Base-by-base conservation (phyloP, 1,140 invertebrate species). In the Drosophila ambigua region DNA sequence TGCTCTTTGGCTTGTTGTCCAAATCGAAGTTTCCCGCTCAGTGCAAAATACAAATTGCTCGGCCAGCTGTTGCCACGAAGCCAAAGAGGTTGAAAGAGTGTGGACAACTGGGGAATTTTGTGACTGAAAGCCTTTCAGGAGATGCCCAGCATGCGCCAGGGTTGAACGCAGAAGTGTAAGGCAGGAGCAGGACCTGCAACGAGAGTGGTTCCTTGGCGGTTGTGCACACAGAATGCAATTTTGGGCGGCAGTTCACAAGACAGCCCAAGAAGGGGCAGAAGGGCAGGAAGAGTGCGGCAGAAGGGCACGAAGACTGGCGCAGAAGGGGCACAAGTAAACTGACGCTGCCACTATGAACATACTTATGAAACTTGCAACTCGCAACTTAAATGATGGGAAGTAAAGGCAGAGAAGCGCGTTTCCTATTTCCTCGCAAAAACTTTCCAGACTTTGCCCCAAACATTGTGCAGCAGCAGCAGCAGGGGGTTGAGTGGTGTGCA, bases 111-210 rank as follows among this genome's bases (percentile, higher is more conserved):
- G 23, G 44, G 31, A 59, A 63, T 64, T 51, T 26, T 74, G 48
- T 79, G 78, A 76, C 66, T 63, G 69, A 85, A 78, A 66, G 76
- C 74, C 74, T 78, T 72, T 88, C 75, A 88, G 60, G 66, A 82
- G 60, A 75, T 59, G 61, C 44, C 26, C 49, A 62, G 45, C 68
- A 66, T 71, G 67, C 60, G 24, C 53, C 77, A 55, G 48, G 59
- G 46, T 59, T 49, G 49, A 20, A 20, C 20, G 1, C 20, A 20
- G 2, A 20, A 20, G 20, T 20, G 20, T 20, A 2, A 6, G 50
- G 39, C 26, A 26, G 31, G 55, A 20, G 1, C 24, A 11, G 41
- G 41, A 39, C 52, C 43, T 44, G 61, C 66, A 58, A 53, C 28
- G 48, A 43, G 73, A 77, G 60, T 84, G 60, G 49, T 52, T 57